Base-by-base conservation (phyloP, 2,113 vertebrate genomes). In the Grus americana region DNA sequence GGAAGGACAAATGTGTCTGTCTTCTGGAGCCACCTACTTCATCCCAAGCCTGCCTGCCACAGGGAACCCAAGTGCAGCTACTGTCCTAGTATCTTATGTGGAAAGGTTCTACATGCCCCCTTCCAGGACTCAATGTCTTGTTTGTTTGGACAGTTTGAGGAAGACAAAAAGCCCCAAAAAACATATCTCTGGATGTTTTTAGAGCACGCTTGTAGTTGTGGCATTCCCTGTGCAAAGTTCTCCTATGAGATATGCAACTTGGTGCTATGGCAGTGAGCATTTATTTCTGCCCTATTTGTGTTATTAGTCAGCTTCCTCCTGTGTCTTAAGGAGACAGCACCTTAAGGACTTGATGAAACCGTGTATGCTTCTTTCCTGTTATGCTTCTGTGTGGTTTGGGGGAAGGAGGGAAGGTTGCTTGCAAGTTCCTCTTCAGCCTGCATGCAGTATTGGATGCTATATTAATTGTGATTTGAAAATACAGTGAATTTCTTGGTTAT, bases 361-460 rank as follows among this genome's bases (percentile, higher is more conserved):
- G 5, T 49, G 9, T n/a, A 2, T 29, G 24, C 16, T 91, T 11
- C 44, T 84, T 63, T 67, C 40, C 38, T 90, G 40, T 57, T 12
- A 7, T 2, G 14, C 23, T 62, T 46, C 21, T 58, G 24, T 5
- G 5, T 21, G 49, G 36, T 34, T 52, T 82, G 22, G 63, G 27
- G 71, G 68, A 74, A 71, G 59, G 61, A 85, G 47, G 24, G 44
- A n/a, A 61, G 5, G 12, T 49, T 46, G 24, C 40, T 61, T 2
- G 5, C 18, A 1, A 44, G 73, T 63, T 94, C 32, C 46, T 59
- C 54, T 34, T n/a, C 7, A 6, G 24, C 40, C 46, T 5, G 7
- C 8, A 1, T 3, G 15, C 7, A 0, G 47, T 12, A 27, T 5
- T 6, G 44, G 71, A 24, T 3, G 18, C 7, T 4, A 4, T 4